Percentiles rank a stretch among this genome's conserved stretches.
These are phyloP conservation scores for Rhorus exstirpatorius DNA, from an alignment of 2,888 invertebrate genomes.

Conservation along the genomic window DNA sequence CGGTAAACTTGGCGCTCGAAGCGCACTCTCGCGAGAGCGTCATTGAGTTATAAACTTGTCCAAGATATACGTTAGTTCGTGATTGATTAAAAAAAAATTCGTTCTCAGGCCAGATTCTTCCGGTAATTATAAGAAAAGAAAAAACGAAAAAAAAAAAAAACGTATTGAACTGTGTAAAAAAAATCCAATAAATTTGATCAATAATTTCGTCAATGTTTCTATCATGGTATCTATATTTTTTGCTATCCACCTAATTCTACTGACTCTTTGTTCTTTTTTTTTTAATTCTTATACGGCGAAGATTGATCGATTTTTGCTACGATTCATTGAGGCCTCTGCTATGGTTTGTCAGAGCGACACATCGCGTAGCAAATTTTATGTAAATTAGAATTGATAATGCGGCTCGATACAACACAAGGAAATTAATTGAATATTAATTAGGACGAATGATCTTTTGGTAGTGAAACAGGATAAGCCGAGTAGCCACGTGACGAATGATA, in stretches of 20 bases:
- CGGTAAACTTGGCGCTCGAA: conserved; percentile 3
- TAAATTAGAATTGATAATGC: conserved; percentile 10
- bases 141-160: neutral
- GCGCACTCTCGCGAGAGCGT: conserved; percentile 6
- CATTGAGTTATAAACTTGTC: conserved; percentile 24
- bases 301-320: neutral
- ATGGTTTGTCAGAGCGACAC: neutral
- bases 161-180: neutral
- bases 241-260: neutral
- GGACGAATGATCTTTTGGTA: neutral
- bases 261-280: neutral
- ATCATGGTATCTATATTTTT: neutral
- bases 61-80: neutral
- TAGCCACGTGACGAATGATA: neutral
- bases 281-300: neutral
- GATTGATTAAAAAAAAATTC: conserved; percentile 63
- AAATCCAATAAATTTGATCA: neutral
- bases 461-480: neutral
- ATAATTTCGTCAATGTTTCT: neutral
- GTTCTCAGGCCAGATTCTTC: neutral
- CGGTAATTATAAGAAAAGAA: neutral
- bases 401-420: neutral
- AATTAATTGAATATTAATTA: conserved; percentile 6
- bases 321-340: neutral
- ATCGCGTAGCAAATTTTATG: neutral